Base-by-base conservation (phyloP, 2,797 vertebrate species). In the Micropoecilia bifurca region DNA sequence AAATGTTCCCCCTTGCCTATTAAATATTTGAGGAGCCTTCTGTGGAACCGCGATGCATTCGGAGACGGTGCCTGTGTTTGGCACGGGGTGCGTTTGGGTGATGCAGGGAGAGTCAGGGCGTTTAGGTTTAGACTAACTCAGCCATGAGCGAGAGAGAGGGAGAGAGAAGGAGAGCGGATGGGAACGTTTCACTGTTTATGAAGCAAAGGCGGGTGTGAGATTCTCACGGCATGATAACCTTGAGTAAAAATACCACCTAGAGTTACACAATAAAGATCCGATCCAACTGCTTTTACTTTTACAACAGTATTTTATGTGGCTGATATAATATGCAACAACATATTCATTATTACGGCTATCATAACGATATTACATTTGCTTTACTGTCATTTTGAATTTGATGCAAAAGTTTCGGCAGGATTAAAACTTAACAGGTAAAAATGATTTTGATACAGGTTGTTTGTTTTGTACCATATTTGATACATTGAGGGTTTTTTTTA, bases 1-100 rank as follows among this genome's bases (percentile, higher is more conserved):
- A 91, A 92, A 92, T 93, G 92, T 93, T 91, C 89, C 90, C 90
- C 87, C 90, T 88, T 78, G 91, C 89, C 94, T 95, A 90, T 91
- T 95, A 93, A 95, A 95, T 94, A 94, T 95, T 95, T 94, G 90
- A 95, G 91, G 76, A 92, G 92, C 88, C 92, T 91, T 90, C 92
- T 92, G 92, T 91, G 83, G 85, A 93, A 87, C 86, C 86, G 91
- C 86, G 91, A 93, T 93, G 91, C 88, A 93, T 91, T 92, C 91
- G 86, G 89, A 93, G 87, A 87, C 90, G 61, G 84, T 41, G 85
- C 89, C 84, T 89, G 92, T 22, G 1, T 25, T 92, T 92, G 90
- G 90, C 82, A 77, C 77, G 72, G 73, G 68, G 81, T 79, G 81
- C 83, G 80, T 57, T 59, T 59, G 84, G 75, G 72, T 85, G 89